Evolutionary conservation across 2,113 vertebrate genomes (phyloP), one percentile per base, ranked within the genome.

Genomic region (Pimephales promelas): DNA sequence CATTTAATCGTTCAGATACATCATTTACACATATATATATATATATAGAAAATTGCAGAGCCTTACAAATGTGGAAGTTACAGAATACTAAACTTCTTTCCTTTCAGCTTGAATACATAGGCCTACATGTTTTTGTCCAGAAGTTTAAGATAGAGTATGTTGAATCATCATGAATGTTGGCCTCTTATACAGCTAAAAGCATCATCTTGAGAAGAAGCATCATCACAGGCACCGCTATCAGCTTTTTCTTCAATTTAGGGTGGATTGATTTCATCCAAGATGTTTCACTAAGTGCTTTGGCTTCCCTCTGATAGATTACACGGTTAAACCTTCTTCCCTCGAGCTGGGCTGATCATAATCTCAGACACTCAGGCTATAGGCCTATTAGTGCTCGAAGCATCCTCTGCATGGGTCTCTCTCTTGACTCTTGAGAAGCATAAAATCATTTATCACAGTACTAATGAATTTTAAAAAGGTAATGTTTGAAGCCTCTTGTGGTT

Each of bases 241-340:
- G 73, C 28, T 34, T 36, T 76, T 36, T 77, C 20, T 77, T 57
- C 2, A 77, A n/a, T 36, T 76, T 20, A 36, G 31, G 73, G 20
- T 57, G 74, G 52, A 77, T 76, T 40, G 74, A 57, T 57, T 75
- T 77, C 13, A 7, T 57, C 54, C 10, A 57, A 57, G 74, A 77
- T 77, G 10, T 71, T 71, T 14, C 68, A 45, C 40, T 43, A 71
- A 71, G 68, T 71, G 68, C 40, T 71, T 71, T 43, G n/a, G 36
- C 36, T 71, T 45, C 36, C 11, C 6, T 31, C 28, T 57, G 31
- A 36, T 57, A 34, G 74, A 57, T 26, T 76, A 56, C 9, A 31
- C 20, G 26, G 20, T 22, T 52, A 56, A 75, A 34, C 28, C 31
- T 52, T 54, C 24, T 18, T 20, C 47, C 26, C 14, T 49, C 14